Evolutionary conservation across 2,113 vertebrate genomes (phyloP).

Genomic region (Papio anubis): DNA sequence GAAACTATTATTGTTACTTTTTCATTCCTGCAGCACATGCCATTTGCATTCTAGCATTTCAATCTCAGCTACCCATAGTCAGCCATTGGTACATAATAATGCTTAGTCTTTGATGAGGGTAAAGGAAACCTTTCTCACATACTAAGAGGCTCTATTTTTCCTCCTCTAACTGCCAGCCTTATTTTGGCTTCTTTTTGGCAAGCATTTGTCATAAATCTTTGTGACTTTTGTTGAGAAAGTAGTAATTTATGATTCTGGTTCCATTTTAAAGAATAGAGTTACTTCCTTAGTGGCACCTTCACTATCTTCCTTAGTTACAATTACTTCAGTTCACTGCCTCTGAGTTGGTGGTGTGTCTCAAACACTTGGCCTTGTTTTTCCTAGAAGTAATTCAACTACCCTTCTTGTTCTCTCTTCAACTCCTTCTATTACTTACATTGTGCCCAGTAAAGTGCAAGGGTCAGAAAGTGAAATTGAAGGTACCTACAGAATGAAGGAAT

Average conservation of each 20-base stretch:
- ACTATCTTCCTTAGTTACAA: not conserved
- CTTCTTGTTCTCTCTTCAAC: not conserved
- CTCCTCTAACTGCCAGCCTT: not conserved
- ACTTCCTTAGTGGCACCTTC: not conserved
- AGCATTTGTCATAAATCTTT: constrained; percentile 57
- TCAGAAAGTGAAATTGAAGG: not conserved
- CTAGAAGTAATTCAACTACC: not conserved
- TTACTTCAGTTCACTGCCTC: not conserved
- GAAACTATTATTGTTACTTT: not conserved
- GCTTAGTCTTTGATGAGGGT: not conserved
- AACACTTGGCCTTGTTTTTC: not conserved
- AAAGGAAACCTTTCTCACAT: constrained; percentile 18
- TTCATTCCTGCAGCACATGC: not conserved
- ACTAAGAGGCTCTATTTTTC: not conserved
- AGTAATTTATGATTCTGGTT: constrained; percentile 38
- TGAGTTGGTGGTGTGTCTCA: not conserved
- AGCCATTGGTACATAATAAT: not conserved
- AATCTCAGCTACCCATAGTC: not conserved
- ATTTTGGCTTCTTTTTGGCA: constrained; percentile 37
- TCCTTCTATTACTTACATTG: accelerated
- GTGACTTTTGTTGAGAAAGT: constrained; percentile 7
- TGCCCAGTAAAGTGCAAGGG: not conserved
- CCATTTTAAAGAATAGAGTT: constrained; percentile 18
- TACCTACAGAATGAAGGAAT: not conserved
- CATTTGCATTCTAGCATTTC: not conserved